Evolutionary conservation across 2,888 invertebrate species (phyloP).

Genomic region (Opisthograptis luteolata): DNA sequence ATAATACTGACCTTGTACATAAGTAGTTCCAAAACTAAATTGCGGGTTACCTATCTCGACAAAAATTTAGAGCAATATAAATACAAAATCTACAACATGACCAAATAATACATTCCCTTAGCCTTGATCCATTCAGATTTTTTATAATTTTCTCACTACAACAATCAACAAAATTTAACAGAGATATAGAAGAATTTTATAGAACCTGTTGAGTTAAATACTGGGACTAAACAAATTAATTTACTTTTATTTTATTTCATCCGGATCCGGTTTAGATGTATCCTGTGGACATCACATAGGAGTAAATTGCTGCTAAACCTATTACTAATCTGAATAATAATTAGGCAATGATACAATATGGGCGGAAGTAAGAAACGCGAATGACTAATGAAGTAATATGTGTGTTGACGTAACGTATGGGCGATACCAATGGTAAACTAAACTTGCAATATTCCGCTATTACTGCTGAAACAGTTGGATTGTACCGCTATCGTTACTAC

Average conservation of each 20-base stretch:
- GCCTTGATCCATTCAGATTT: conserved; percentile 5
- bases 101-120: conserved; percentile 14
- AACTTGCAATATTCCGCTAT: conserved; percentile 42
- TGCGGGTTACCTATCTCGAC: not conserved
- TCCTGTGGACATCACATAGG: not conserved
- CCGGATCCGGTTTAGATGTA: conserved; percentile 9
- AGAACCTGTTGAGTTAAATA: not conserved
- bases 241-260: no score
- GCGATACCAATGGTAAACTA: conserved; percentile 15
- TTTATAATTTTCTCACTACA: not conserved
- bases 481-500: conserved; percentile 71
- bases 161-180: not conserved
- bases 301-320: not conserved
- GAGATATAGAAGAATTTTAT: no score
- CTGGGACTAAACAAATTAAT: no score
- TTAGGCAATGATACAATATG: conserved; percentile 18
- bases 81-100: not conserved
- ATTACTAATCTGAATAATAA: conserved; percentile 16
- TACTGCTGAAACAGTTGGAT: conserved; percentile 61
- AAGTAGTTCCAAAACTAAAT: not conserved
- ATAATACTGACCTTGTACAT: not conserved
- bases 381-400: conserved; percentile 21
- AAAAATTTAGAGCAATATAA: not conserved
- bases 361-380: conserved; percentile 18
- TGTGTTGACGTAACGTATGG: conserved; percentile 17